phyloP scores from a whole-genome alignment of 1,140 invertebrate genomes.

The Trigoniulus corallinus region DNA sequence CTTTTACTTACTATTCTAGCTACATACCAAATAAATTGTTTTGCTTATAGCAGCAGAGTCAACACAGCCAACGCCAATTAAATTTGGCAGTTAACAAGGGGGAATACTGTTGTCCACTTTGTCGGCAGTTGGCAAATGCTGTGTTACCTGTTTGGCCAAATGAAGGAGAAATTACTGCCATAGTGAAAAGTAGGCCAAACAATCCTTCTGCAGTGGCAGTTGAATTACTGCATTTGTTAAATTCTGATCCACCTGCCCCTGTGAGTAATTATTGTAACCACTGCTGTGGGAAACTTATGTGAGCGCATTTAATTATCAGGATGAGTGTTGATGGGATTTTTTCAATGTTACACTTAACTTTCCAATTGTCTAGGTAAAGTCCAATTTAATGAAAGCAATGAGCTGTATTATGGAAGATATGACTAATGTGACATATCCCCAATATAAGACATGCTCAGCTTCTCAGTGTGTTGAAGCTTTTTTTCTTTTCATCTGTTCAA shows the following conservation, averaged over 20 bases:
- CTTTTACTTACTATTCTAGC: not conserved
- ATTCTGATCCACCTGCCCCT: conserved; percentile 1
- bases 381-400: conserved; percentile 57
- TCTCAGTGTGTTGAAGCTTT: conserved; percentile 50
- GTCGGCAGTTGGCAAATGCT: conserved; percentile 81
- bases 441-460: conserved; percentile 27
- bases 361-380: conserved; percentile 14
- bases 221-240: conserved; percentile 1
- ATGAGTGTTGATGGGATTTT: no score
- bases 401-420: conserved; percentile 73
- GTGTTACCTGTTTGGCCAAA: conserved; percentile 74
- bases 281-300: no score
- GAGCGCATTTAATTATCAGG: no score
- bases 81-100: conserved; percentile 36
- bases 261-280: conserved; percentile 1
- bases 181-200: conserved; percentile 35
- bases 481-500: conserved; percentile 74
- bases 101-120: conserved; percentile 85
- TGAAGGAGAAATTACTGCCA: conserved; percentile 41
- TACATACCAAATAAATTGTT: no score
- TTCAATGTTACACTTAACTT: no score
- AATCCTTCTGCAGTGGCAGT: conserved; percentile 21
- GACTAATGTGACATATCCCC: conserved; percentile 54
- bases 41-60: no score
- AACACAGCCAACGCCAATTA: conserved; percentile 13